Evolutionary conservation across 2,888 invertebrate genomes (phyloP).

Genomic region (Smittia aterrima): DNA sequence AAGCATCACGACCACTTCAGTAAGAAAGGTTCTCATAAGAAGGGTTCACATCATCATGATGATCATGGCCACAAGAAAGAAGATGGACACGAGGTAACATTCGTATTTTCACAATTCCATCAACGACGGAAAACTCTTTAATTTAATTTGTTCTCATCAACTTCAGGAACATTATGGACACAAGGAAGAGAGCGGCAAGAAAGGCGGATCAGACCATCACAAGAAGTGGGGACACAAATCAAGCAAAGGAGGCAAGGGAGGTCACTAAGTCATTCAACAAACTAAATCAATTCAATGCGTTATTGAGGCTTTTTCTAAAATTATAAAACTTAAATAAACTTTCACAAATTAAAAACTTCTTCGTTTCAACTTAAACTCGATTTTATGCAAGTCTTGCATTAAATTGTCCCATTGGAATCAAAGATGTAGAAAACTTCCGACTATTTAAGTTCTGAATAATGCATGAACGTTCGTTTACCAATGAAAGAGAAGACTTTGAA

Average conservation of each 20-base stretch:
- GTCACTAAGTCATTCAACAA: constrained; percentile 10
- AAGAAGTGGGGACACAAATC: constrained; percentile 69
- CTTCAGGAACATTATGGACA: constrained; percentile 63
- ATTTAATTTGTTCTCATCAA: background rate
- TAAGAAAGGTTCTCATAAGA: constrained; percentile 75
- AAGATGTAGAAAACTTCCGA: background rate
- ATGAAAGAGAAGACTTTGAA: background rate
- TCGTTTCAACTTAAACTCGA: background rate
- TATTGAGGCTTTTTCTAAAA: background rate
- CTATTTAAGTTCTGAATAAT: constrained; percentile 19
- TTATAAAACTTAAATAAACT: constrained; percentile 12
- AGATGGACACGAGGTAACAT: constrained; percentile 65
- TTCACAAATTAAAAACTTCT: background rate
- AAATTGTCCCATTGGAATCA: background rate
- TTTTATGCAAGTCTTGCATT: background rate
- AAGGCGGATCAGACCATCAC: constrained; percentile 72
- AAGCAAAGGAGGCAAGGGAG: constrained; percentile 46
- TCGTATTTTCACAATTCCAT: background rate
- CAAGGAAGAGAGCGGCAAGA: constrained; percentile 73
- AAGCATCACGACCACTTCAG: constrained; percentile 76
- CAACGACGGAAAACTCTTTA: background rate
- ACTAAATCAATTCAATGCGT: constrained; percentile 13
- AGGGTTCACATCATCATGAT: constrained; percentile 76
- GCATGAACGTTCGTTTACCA: background rate
- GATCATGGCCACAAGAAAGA: constrained; percentile 77